Percentiles rank a stretch among this genome's conserved stretches.
phyloP scores from a whole-genome alignment of 2,797 vertebrate genomes.

The Schizothorax lantsangensis region DNA sequence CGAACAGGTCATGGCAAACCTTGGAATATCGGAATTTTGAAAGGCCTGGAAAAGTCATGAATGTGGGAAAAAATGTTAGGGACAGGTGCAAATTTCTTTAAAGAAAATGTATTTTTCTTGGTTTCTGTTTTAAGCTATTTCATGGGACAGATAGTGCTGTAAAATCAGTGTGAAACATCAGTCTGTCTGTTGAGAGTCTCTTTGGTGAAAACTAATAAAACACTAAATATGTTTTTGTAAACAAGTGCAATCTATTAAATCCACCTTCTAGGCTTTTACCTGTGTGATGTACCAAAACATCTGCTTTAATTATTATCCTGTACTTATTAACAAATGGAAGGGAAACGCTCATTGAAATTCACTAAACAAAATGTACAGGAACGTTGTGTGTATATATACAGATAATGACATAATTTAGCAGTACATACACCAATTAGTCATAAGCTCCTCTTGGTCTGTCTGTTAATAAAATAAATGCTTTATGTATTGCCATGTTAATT shows the following conservation, averaged over 20 bases:
- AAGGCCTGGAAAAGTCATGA: constrained; percentile 1
- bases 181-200: neutral
- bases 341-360: neutral
- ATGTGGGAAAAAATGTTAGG: neutral
- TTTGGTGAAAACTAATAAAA: constrained; percentile 13
- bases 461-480: neutral
- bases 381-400: neutral
- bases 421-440: neutral
- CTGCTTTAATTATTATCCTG: neutral
- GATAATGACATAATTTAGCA: neutral
- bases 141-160: neutral
- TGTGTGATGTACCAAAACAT: neutral
- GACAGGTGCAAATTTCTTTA: neutral
- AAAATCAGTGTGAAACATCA: neutral
- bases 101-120: neutral
- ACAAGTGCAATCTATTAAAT: neutral
- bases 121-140: neutral
- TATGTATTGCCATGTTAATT: neutral
- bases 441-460: neutral
- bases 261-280: neutral
- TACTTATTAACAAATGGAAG: neutral
- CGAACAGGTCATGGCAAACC: neutral
- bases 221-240: constrained; percentile 8
- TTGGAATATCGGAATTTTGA: neutral
- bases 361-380: neutral